Base-by-base conservation (phyloP, 2,113 vertebrate species). In the Gasterosteus aculeatus region DNA sequence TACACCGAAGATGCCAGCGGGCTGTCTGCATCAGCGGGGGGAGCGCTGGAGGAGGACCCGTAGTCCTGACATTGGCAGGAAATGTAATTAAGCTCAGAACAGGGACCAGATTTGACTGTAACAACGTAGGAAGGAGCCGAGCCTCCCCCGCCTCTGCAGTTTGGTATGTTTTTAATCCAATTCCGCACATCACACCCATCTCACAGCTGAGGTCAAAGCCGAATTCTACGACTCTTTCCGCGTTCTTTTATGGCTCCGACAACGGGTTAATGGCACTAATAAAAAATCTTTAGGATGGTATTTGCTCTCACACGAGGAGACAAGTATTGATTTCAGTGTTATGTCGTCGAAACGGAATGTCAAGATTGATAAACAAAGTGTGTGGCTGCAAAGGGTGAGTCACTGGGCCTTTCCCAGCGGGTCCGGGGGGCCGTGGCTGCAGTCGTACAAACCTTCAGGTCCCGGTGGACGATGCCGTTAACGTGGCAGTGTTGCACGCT, bases 401-500 rank as follows among this genome's bases (percentile, higher is more conserved):
- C 10, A 44, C 7, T 22, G 19, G 41, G 31, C 57, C 29, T 74
- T 69, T 72, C 46, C 31, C 10, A 72, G 29, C 26, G 56, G 62
- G 62, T 65, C 57, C 26, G 16, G 8, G 61, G 70, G 75, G 59
- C 64, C 15, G 12, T 29, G 59, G 19, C 64, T 80, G 74, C 22
- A 4, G 5, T 61, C 71, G 74, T 90, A 93, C 91, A 93, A 92
- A 95, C 94, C 94, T 95, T 95, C 82, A 95, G 85, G 83, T 95
- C 94, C 86, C 94, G 87, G 92, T 95, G 94, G 80, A 95, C 94
- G 7, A 95, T 95, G 58, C 94, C 94, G 77, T 94, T 94, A 71
- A 93, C 92, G 63, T 95, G 94, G 92, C 94, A 95, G 91, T 95
- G 94, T 84, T 94, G 92, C 87, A 95, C 94, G 57, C 94, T 95